Percentiles rank a stretch among this genome's conserved stretches.
phyloP scores from a whole-genome alignment of 2,888 invertebrate genomes.

The Aporophyla lueneburgensis region DNA sequence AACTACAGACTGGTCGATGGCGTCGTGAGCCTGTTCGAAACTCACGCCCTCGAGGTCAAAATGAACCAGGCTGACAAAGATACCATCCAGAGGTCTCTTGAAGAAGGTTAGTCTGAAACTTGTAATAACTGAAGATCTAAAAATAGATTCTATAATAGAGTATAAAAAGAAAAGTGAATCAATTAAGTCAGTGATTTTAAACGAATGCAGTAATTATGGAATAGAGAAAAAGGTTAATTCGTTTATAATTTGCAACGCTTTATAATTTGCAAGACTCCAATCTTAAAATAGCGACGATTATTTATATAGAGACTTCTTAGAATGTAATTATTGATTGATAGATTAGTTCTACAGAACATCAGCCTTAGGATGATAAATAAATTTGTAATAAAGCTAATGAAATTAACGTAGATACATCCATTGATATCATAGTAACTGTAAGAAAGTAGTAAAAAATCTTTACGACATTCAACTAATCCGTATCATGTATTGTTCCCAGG shows the following conservation, averaged over 20 bases:
- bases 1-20: constrained; percentile 94
- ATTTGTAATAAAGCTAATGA: not conserved
- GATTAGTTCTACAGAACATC: not conserved
- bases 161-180: constrained; percentile 32
- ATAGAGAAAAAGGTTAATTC: constrained; percentile 36
- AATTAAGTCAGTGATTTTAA: constrained; percentile 25
- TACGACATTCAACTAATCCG: not conserved
- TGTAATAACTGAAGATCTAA: not conserved
- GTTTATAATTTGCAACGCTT: constrained; percentile 27
- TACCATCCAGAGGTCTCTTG: constrained; percentile 94
- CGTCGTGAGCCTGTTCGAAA: constrained; percentile 94
- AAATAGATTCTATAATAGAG: not conserved
- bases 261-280: too few relatives aligned
- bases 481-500: constrained; percentile 83
- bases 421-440: not conserved
- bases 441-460: not conserved
- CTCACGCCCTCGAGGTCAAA: constrained; percentile 95
- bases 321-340: constrained; percentile 18
- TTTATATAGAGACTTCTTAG: not conserved
- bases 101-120: constrained; percentile 92
- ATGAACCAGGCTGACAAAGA: constrained; percentile 94
- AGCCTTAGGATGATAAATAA: not conserved
- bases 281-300: constrained; percentile 3
- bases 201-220: constrained; percentile 35
- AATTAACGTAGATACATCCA: not conserved